These are phyloP conservation scores for Cardiocondyla obscurior DNA, from an alignment of 1,140 invertebrate species.

Conservation along the genomic window DNA sequence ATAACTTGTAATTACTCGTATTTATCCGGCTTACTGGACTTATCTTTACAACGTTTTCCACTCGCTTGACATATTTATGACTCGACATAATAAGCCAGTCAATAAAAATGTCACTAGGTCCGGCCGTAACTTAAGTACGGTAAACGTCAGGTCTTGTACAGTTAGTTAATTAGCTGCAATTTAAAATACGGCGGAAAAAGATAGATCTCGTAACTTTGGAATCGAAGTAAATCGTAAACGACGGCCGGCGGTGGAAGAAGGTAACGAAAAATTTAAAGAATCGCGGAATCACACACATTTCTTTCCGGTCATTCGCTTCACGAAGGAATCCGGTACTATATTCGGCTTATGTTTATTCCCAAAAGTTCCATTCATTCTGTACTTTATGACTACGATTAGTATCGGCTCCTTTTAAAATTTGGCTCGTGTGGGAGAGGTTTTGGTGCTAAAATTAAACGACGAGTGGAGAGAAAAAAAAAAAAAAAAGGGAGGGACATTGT, in stretches of 20 bases:
- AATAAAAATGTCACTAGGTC: background rate
- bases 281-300: background rate
- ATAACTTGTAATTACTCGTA: background rate
- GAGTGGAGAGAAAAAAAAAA: background rate
- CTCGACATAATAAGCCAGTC: conserved; percentile 5
- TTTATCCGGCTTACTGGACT: background rate
- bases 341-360: background rate
- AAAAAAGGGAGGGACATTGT: background rate
- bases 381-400: conserved; percentile 18
- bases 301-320: conserved; percentile 3
- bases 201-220: background rate
- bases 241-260: too few relatives aligned
- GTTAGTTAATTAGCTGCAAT: too few relatives aligned
- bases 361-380: background rate
- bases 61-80: background rate
- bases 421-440: background rate
- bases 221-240: background rate
- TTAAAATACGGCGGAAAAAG: too few relatives aligned
- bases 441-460: background rate
- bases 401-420: background rate
- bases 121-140: background rate
- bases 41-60: background rate
- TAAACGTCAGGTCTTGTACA: background rate
- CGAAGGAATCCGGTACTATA: background rate
- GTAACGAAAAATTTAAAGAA: background rate